Evolutionary conservation across 1,140 invertebrate species (phyloP).

Genomic region (Samia ricini): DNA sequence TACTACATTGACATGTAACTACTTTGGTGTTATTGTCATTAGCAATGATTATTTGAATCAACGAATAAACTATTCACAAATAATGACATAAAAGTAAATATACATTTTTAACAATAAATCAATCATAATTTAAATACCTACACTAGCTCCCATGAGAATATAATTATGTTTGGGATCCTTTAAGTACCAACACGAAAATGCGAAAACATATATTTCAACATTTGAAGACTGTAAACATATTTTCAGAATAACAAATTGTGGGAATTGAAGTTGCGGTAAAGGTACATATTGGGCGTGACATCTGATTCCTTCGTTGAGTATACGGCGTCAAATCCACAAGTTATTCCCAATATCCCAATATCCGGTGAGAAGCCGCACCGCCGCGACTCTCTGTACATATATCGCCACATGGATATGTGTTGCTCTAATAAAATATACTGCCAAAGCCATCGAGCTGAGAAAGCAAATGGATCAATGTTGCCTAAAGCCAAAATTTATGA

Average conservation of each 20-base stretch:
- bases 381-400: conserved; percentile 9
- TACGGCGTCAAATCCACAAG: conserved; percentile 39
- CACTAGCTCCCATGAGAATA: too few relatives aligned
- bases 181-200: neutral
- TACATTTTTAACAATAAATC: too few relatives aligned
- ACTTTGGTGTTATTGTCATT: too few relatives aligned
- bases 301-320: conserved; percentile 7
- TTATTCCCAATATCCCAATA: conserved; percentile 47
- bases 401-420: conserved; percentile 24
- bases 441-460: conserved; percentile 7
- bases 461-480: neutral
- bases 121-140: too few relatives aligned
- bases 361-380: conserved; percentile 26
- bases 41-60: too few relatives aligned
- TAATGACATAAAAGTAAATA: too few relatives aligned
- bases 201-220: neutral
- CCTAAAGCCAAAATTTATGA: too few relatives aligned
- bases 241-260: neutral
- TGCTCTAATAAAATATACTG: conserved; percentile 41
- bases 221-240: neutral
- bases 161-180: too few relatives aligned
- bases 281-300: conserved; percentile 14
- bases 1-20: too few relatives aligned
- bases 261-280: neutral
- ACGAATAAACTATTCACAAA: too few relatives aligned